Evolutionary conservation across 2,113 vertebrate genomes (phyloP).

Genomic region (human (Homo sapiens)): GRCh38 chr20:51112001-51112500

Average conservation of each 20-base stretch:
- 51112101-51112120: neutral
- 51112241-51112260: neutral
- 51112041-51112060: neutral
- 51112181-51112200: neutral
- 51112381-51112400: neutral
- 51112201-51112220: neutral
- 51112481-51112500: neutral
- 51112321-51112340: too few species aligned
- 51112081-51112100: neutral
- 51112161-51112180: neutral
- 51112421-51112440: neutral
- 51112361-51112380: rapidly evolving
- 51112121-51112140: neutral
- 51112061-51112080: rapidly evolving
- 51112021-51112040: neutral
- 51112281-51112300: neutral
- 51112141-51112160: neutral
- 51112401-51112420: neutral
- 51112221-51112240: neutral
- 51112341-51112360: neutral
- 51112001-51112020: neutral
- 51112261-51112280: rapidly evolving
- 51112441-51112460: neutral
- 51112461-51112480: rapidly evolving
- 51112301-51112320: rapidly evolving